phyloP scores from a whole-genome alignment of 2,113 vertebrate species.

The Nanorana parkeri region DNA sequence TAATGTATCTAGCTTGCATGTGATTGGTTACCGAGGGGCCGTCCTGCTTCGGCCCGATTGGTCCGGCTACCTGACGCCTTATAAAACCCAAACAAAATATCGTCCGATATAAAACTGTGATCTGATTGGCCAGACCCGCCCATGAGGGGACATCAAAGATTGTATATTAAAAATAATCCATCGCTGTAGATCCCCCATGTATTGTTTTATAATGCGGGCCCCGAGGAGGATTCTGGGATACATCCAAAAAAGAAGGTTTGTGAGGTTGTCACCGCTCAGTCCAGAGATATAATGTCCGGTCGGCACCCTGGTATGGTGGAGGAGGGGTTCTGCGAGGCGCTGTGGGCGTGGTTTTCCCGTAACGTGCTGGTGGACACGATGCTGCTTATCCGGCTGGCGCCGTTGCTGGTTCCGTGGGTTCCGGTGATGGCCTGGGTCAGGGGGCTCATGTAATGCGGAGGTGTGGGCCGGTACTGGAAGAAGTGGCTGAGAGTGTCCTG shows the following conservation, averaged over 20 bases:
- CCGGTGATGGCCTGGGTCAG: constrained; percentile 63
- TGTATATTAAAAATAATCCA: neutral
- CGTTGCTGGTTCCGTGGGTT: constrained; percentile 57
- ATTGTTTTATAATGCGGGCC: neutral
- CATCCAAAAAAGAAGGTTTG: too few relatives aligned
- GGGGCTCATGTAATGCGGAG: constrained; percentile 68
- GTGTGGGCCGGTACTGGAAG: constrained; percentile 72
- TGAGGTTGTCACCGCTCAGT: constrained; percentile 58
- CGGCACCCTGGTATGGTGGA: constrained; percentile 61
- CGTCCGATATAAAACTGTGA: too few relatives aligned
- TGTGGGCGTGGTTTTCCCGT: constrained; percentile 61
- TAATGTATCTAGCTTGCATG: too few relatives aligned
- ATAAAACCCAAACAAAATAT: too few relatives aligned
- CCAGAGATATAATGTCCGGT: constrained; percentile 73
- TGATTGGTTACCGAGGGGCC: too few relatives aligned
- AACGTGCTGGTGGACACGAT: constrained; percentile 62
- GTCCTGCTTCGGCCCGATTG: too few relatives aligned
- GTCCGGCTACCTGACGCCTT: too few relatives aligned
- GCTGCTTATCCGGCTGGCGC: constrained; percentile 66
- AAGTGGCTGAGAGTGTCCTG: constrained; percentile 74
- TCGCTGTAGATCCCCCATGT: neutral
- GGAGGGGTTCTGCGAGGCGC: constrained; percentile 20
- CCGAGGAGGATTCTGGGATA: too few relatives aligned
- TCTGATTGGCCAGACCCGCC: too few relatives aligned
- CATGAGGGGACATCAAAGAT: too few relatives aligned